These are phyloP conservation scores for Cuniculus paca DNA, from an alignment of 2,797 vertebrate genomes.

Conservation along the genomic window DNA sequence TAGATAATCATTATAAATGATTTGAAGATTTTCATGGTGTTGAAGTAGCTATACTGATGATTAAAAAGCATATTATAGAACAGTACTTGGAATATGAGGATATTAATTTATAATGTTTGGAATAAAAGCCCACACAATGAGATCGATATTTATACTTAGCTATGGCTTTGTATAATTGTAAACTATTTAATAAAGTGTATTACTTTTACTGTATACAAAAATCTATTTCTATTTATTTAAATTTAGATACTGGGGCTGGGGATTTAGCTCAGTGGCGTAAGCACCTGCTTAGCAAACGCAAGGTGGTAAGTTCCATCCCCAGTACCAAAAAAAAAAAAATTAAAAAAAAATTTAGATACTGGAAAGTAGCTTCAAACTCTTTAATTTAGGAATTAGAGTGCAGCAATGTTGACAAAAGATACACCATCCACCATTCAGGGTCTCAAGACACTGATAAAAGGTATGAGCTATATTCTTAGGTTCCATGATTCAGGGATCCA, in stretches of 20 bases:
- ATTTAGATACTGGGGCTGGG: constrained; percentile 21
- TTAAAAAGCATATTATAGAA: background rate
- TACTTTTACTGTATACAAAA: background rate
- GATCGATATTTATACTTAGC: background rate
- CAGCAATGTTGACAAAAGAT: background rate
- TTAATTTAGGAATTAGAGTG: constrained; percentile 51
- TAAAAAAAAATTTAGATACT: constrained; percentile 45
- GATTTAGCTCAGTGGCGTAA: no score
- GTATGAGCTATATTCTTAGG: background rate
- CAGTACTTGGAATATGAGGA: background rate
- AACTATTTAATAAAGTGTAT: background rate
- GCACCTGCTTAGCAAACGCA: no score
- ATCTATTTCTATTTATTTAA: background rate
- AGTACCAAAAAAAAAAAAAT: no score
- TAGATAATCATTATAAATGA: constrained; percentile 30
- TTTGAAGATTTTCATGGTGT: constrained; percentile 5
- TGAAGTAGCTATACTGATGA: background rate
- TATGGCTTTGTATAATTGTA: background rate
- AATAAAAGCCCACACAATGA: background rate
- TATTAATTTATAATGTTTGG: constrained; percentile 47
- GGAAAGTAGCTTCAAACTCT: background rate
- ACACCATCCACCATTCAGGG: background rate
- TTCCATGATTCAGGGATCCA: background rate
- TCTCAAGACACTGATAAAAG: constrained; percentile 6
- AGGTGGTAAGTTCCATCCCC: no score